Evolutionary conservation across 2,113 vertebrate species (phyloP).

Genomic region (Perognathus longimembris): DNA sequence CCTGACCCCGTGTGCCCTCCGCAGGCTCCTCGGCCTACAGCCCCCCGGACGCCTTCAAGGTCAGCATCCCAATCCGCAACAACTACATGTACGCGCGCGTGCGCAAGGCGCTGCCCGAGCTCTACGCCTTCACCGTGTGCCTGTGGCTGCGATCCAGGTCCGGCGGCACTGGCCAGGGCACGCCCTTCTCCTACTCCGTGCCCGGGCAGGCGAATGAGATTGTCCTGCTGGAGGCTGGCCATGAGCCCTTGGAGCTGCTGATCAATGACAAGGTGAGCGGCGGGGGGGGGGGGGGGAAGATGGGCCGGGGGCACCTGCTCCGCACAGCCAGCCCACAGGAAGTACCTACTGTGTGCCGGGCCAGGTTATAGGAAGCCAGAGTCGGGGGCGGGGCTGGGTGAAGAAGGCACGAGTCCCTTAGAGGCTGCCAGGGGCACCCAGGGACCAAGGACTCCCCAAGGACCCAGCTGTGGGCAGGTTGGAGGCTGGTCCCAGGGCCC

Average conservation of each 20-base stretch:
- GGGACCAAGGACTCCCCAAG: neutral
- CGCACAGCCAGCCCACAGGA: neutral
- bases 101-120: slow-evolving; percentile 94
- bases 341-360: neutral
- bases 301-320: neutral
- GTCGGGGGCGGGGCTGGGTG: neutral
- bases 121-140: slow-evolving; percentile 96
- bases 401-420: neutral
- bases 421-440: neutral
- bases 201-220: slow-evolving; percentile 95
- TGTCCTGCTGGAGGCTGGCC: slow-evolving; percentile 94
- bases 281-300: no score
- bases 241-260: slow-evolving; percentile 96
- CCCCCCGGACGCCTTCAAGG: slow-evolving; percentile 92
- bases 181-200: slow-evolving; percentile 97
- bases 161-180: slow-evolving; percentile 90
- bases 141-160: slow-evolving; percentile 94
- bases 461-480: neutral
- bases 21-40: slow-evolving; percentile 87
- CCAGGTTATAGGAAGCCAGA: neutral
- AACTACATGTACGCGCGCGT: slow-evolving; percentile 97
- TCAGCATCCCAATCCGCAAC: slow-evolving; percentile 95
- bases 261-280: slow-evolving; percentile 95
- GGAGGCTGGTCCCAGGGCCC: neutral
- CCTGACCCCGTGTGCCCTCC: accelerated